phyloP scores from a whole-genome alignment of 2,888 invertebrate species.

The Eupithecia subfuscata region DNA sequence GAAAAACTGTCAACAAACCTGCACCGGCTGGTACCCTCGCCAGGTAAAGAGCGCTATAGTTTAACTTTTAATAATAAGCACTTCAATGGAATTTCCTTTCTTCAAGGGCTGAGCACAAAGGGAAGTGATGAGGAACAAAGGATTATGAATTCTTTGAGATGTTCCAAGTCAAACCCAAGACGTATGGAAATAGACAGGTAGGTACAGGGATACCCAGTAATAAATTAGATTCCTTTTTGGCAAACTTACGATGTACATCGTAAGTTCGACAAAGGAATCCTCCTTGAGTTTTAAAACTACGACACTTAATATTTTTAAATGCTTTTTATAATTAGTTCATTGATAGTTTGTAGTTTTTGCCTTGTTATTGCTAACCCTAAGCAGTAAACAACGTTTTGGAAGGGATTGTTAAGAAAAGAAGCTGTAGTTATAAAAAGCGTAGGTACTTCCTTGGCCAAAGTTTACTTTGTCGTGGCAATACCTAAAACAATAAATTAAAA shows the following conservation, averaged over 20 bases:
- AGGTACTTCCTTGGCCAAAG: not conserved
- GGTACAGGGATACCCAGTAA: not conserved
- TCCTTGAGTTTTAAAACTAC: too few relatives aligned
- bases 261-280: too few relatives aligned
- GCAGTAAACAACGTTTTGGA: not conserved
- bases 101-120: constrained; percentile 5
- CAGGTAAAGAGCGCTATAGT: constrained; percentile 60
- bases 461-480: not conserved
- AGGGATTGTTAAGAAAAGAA: not conserved
- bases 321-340: too few relatives aligned
- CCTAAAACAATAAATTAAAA: not conserved
- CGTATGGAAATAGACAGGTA: not conserved
- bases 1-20: constrained; percentile 70
- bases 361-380: not conserved
- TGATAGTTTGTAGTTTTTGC: not conserved
- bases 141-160: constrained; percentile 14
- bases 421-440: not conserved
- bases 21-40: constrained; percentile 47
- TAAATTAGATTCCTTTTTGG: not conserved
- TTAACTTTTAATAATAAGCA: constrained; percentile 46
- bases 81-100: constrained; percentile 40
- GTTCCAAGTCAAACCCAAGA: not conserved
- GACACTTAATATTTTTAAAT: not conserved
- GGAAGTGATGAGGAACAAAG: constrained; percentile 26
- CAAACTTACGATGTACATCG: not conserved